Base-by-base conservation (phyloP, 92 coral and sea anemone species). In the Virgularia gustaviana region DNA sequence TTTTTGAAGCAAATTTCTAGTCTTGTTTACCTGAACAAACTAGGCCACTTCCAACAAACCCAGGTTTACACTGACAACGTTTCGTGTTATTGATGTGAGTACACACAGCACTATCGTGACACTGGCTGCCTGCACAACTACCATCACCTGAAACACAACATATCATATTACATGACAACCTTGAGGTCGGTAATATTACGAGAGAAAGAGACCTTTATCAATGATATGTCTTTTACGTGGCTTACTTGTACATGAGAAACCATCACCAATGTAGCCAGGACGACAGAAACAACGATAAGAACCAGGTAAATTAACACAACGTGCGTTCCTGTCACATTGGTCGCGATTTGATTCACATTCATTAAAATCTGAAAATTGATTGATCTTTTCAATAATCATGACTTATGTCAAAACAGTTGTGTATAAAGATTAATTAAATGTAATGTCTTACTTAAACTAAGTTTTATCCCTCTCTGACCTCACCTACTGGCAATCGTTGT, bases 171-270 rank as follows among this genome's bases (percentile, higher is more conserved):
- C 16, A 29, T 6, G 27, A 63, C 28, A 2, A 4, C 19, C 6
- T 0, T 32, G 25, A 53, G 42, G 32, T 10, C 4, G 42, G 45
- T 20, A 33, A 63, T 29, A 2, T 15, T 57, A 3, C 8, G 19
- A 57, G 16, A 5, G 11, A 19, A 27, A 57, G 2, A 3, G 5
- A 2, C 10, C 11, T 61, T 3, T n/a, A 11, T 11, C n/a, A 43
- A 11, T n/a, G 25, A 19, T 6, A 39, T 36, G 2, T 58, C 37
- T 5, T 30, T 36, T 16, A 15, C 44, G 16, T 8, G 54, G 76
- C 98, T 92, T 66, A 92, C 98, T 92, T 63, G 72, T 67, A 81
- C 98, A 94, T 57, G 79, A 63, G 84, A 76, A 57, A 36, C 97
- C 97, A 56, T 87, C 85, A 16, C 97, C 97, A 57, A 74, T 77